Conservation (phyloP, 1,140 invertebrate genomes). For the Bradynema listronoti region DNA sequence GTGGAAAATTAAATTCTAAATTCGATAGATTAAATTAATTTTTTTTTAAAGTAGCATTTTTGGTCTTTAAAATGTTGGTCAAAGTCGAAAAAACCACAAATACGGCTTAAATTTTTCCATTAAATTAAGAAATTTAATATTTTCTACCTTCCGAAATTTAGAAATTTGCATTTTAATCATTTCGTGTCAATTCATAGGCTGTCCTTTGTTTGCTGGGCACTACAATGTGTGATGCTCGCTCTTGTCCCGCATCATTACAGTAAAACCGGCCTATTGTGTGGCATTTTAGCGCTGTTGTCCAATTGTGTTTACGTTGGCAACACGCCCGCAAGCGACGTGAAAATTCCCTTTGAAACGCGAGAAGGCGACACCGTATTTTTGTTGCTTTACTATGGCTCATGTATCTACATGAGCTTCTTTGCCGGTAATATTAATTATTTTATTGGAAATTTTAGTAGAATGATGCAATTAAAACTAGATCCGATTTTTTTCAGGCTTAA, state of each 20-base stretch:
- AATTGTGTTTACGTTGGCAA: slow-evolving; percentile 44
- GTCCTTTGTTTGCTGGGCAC: slow-evolving; percentile 36
- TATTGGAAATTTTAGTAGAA: slow-evolving; percentile 14
- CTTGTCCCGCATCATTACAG: slow-evolving; percentile 48
- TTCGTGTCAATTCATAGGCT: slow-evolving; percentile 21
- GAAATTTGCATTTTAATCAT: slow-evolving; percentile 4
- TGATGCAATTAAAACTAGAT: too few relatives aligned
- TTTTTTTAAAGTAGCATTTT: too few relatives aligned
- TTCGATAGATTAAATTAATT: too few relatives aligned
- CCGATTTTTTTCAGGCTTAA: slow-evolving; percentile 42
- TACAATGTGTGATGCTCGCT: slow-evolving; percentile 41
- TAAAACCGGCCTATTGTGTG: slow-evolving; percentile 49
- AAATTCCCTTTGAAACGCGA: slow-evolving; percentile 44
- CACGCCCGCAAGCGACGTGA: slow-evolving; percentile 27
- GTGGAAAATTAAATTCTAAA: too few relatives aligned
- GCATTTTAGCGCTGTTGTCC: slow-evolving; percentile 38
- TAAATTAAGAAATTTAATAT: too few relatives aligned
- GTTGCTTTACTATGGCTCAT: slow-evolving; percentile 35
- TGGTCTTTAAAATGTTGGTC: too few relatives aligned
- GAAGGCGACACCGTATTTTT: slow-evolving; percentile 21
- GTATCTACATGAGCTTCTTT: slow-evolving; percentile 49
- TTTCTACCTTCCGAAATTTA: too few relatives aligned
- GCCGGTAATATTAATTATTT: slow-evolving; percentile 36
- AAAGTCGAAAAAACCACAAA: too few relatives aligned
- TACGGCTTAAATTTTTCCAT: too few relatives aligned